Percentiles rank a stretch among this genome's conserved stretches.
Conservation (phyloP, 2,888 invertebrate genomes). For the Athetis lepigone region DNA sequence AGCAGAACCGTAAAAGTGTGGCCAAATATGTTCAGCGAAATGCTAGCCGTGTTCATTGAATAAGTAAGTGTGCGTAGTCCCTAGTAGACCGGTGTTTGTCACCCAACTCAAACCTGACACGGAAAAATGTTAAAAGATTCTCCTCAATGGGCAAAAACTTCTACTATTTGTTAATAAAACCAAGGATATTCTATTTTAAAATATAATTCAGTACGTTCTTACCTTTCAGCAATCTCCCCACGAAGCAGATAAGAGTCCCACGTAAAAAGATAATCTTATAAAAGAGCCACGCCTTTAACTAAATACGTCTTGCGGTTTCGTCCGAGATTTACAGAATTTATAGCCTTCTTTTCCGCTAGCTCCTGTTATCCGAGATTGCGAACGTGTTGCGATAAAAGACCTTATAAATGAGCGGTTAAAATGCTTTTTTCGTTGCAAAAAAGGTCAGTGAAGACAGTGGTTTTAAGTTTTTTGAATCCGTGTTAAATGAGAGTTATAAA, state of each 20-base stretch:
- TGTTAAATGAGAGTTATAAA: slow-evolving; percentile 60
- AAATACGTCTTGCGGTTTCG: slow-evolving; percentile 38
- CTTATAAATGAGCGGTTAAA: slow-evolving; percentile 60
- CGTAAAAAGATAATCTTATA: slow-evolving; percentile 42
- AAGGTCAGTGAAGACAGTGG: slow-evolving; percentile 41
- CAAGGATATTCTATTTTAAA: neutral
- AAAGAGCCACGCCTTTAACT: slow-evolving; percentile 33
- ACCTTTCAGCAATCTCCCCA: neutral
- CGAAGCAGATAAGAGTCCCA: slow-evolving; percentile 11
- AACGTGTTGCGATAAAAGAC: slow-evolving; percentile 62
- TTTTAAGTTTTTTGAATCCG: slow-evolving; percentile 56
- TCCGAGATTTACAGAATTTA: slow-evolving; percentile 66
- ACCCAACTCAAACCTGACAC: too few species aligned
- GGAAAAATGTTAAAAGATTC: neutral
- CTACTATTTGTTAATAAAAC: neutral
- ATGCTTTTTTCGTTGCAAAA: slow-evolving; percentile 44
- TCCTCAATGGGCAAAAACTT: neutral
- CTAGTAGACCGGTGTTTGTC: too few species aligned
- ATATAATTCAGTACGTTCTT: slow-evolving; percentile 12
- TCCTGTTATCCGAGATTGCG: slow-evolving; percentile 58
- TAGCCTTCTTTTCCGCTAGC: slow-evolving; percentile 65
- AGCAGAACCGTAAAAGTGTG: too few species aligned
- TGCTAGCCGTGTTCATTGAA: too few species aligned
- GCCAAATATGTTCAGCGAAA: too few species aligned
- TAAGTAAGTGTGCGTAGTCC: too few species aligned